phyloP scores from a whole-genome alignment of 1,140 invertebrate species.

The Mycetomoellerius zeteki region DNA sequence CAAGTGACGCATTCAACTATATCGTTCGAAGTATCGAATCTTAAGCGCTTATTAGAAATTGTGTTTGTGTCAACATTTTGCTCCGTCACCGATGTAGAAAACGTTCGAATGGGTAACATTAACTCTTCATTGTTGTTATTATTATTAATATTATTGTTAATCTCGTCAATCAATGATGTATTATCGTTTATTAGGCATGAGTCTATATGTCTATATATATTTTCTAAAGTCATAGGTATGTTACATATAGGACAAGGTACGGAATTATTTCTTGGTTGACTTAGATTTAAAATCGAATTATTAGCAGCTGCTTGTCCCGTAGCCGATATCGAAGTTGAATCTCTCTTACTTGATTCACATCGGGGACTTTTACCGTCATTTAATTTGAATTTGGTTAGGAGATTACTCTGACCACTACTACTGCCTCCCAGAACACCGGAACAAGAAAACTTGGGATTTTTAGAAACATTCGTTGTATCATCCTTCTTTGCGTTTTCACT shows the following conservation, averaged over 20 bases:
- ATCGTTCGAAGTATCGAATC: constrained; percentile 31
- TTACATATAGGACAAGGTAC: constrained; percentile 85
- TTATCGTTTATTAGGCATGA: constrained; percentile 78
- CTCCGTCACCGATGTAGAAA: neutral
- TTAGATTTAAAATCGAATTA: constrained; percentile 23
- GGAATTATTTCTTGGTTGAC: constrained; percentile 58
- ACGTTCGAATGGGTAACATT: constrained; percentile 12
- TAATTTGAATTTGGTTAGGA: constrained; percentile 53
- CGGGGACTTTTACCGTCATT: neutral
- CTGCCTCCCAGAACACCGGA: constrained; percentile 81
- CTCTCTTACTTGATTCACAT: neutral
- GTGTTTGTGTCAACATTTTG: constrained; percentile 19
- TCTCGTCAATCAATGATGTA: constrained; percentile 59
- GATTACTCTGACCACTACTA: constrained; percentile 58
- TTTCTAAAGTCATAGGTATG: constrained; percentile 73
- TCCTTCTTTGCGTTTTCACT: constrained; percentile 7
- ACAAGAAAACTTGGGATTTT: constrained; percentile 67
- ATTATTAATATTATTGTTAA: constrained; percentile 55
- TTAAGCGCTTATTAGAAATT: constrained; percentile 53
- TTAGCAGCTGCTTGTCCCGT: neutral
- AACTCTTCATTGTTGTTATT: constrained; percentile 26
- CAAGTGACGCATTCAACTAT: constrained; percentile 82
- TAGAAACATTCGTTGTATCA: neutral
- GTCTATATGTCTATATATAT: constrained; percentile 85
- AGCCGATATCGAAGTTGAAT: neutral